Conservation (phyloP, 2,113 vertebrate species). For the Gopherus flavomarginatus region DNA sequence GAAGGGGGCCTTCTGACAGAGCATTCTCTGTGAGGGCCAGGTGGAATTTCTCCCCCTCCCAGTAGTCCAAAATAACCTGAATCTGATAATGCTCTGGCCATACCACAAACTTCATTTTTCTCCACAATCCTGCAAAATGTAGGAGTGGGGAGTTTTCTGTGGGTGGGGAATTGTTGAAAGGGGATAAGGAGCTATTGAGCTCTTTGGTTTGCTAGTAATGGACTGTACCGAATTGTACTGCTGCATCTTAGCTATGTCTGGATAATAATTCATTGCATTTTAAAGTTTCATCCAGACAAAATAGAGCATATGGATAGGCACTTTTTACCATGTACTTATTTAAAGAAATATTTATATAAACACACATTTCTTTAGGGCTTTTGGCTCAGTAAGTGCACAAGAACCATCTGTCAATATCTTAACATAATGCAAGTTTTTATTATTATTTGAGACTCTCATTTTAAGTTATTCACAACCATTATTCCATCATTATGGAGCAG, state of each 20-base stretch:
- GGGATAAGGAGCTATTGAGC: neutral
- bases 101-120: neutral
- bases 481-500: neutral
- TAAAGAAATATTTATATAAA: rapidly evolving
- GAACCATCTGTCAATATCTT: neutral
- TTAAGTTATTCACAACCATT: neutral
- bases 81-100: neutral
- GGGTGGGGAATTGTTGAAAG: neutral
- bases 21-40: neutral
- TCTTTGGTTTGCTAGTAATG: neutral
- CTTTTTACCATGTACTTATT: neutral
- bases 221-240: neutral
- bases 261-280: neutral
- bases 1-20: neutral
- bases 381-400: neutral
- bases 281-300: neutral
- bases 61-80: neutral
- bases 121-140: neutral
- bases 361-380: neutral
- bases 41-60: neutral
- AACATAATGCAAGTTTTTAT: neutral
- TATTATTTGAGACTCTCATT: neutral
- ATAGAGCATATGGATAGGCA: neutral
- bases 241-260: neutral
- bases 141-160: neutral